Evolutionary conservation across 2,888 invertebrate species (phyloP), one percentile per base, ranked within the genome.

Genomic region (Cheilosia vernalis): DNA sequence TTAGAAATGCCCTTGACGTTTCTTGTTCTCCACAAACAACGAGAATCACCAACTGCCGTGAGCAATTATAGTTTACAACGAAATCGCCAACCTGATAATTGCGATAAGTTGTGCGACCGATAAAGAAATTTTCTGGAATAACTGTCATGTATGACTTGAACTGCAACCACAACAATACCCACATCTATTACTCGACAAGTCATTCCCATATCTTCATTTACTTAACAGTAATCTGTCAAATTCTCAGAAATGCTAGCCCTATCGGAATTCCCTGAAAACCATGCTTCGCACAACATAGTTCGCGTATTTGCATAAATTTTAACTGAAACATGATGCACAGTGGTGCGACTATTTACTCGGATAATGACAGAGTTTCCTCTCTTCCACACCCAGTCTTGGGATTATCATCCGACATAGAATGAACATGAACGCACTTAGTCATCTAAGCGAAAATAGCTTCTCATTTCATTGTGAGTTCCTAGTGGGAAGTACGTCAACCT

Each of bases 401-500:
- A 84, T 76, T 70, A 79, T 84, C 61, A 30, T 56, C 7, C 67
- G 30, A 27, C 6, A 67, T 51, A 53, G 44, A 66, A 56, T 47
- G 47, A 76, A 49, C 33, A 13, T 10, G 37, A 72, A 30, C 56
- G 67, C 61, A 53, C 63, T 84, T 84, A 84, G 84, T 84, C 84
- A 84, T 27, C 66, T 70, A 60, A 55, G 69, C 74, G 33, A 84
- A 84, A 84, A 84, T 84, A 84, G 84, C 70, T 80, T 69, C 64
- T 47, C 47, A 80, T 73, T 63, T 74, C 30, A 58, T 63, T 73
- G 42, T 55, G 55, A 66, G 79, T 84, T 80, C 70, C 55, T 60
- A 60, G 84, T 84, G 84, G 84, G 84, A 84, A 79, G 84, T 74
- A 74, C 69, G 49, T 74, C 70, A 84, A 76, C 74, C 74, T 80